Evolutionary conservation across 2,888 invertebrate species (phyloP), one percentile per base, ranked within the genome.

Genomic region (Xanthia togata): DNA sequence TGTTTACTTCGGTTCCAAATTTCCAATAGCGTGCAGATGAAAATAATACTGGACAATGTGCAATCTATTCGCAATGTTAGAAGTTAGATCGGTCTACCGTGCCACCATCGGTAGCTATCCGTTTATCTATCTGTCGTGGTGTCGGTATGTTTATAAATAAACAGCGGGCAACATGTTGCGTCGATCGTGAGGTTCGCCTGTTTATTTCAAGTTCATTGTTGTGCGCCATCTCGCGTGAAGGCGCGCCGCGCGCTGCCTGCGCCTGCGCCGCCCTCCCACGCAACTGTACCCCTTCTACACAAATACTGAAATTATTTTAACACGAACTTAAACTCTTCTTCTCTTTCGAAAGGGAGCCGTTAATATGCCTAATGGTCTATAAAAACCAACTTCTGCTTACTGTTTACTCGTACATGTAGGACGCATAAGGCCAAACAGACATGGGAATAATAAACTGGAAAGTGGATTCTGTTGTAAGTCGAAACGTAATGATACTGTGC

Each of bases 131-230:
- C 79, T 80, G 83, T 81, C 80, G 80, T 81, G 67, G 67, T 81
- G 81, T 86, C 81, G 78, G 84, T 85, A 73, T 83, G 81, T 87
- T 89, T 89, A 89, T 89, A 88, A 89, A 89, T 87, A 89, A 85
- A 87, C 84, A 82, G 74, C 65, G 60, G 73, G 79, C 80, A 87
- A 78, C 85, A 86, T 79, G 78, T 84, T 83, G 81, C 81, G 76
- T 77, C 78, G 83, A 85, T 85, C 82, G 81, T 73, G 79, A 75
- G 78, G 82, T 83, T 81, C 67, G 78, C 75, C 81, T 83, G 86
- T 88, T 84, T 89, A 86, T 86, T 85, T 86, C 80, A 88, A 90
- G 89, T 89, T 90, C 87, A 92, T 91, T 92, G 90, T 90, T 90
- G 83, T 87, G 84, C 75, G 70, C 63, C 86, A 83, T 86, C 82